Evolutionary conservation across 2,113 vertebrate species (phyloP), one percentile per base, ranked within the genome.

Genomic region (Ahaetulla prasina): DNA sequence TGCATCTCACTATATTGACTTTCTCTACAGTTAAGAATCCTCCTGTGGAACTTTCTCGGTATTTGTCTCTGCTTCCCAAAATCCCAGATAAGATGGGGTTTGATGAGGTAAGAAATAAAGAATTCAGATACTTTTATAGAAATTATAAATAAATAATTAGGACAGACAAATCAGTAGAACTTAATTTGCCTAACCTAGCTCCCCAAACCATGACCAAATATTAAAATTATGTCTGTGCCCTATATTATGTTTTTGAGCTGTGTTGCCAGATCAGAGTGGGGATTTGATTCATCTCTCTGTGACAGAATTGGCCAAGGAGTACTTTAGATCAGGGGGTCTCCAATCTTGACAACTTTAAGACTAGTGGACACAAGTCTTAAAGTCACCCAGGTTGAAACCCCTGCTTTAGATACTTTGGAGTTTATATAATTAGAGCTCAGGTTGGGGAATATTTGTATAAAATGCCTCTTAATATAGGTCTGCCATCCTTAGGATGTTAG

Each of bases 81-180:
- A 92, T 93, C 5, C 96, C 97, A 0, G 98, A 99, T 96, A 99
- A 99, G 97, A 96, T 99, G 98, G 98, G 98, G 87, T 98, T 99
- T 45, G 98, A 99, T 10, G 99, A 99, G 98, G 99, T 99, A 95
- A 94, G 97, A 7, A 91, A 30, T 50, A 80, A 39, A 74, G 18
- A 80, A 43, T 80, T 80, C 18, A 20, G 52, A 53, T 53, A 39
- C 35, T 9, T 80, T 39, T 80, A 39, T 80, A 80, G 35, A 43
- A 80, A 80, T 43, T 80, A 43, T 43, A 43, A 80, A 74, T 35
- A n/a, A 74, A 43, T 22, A 43, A 80, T 43, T 43, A 23, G 35
- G 18, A 80, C 35, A 43, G 18, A 80, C 16, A 43, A 80, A 80
- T 80, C 74, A 80, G 18, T 80, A 22, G 35, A 80, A 23, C n/a